Evolutionary conservation across 2,113 vertebrate species (phyloP).

Genomic region (Lipophrys pholis): DNA sequence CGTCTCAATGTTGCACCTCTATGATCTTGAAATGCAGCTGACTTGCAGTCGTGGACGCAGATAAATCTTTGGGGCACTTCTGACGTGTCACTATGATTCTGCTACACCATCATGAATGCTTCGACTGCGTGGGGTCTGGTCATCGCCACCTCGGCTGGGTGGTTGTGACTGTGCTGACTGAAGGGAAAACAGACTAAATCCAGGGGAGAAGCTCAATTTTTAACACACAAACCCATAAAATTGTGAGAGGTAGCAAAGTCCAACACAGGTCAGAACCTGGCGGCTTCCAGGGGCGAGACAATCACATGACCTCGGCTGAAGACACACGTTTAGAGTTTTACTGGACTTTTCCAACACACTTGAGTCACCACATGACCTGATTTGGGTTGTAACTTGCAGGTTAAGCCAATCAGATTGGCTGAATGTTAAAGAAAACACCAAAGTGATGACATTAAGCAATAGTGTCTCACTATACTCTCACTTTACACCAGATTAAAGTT

Average conservation of each 20-base stretch:
- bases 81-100: conserved; percentile 12
- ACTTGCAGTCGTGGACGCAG: background rate
- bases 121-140: conserved; percentile 31
- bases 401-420: too few relatives aligned
- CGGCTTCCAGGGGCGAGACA: background rate
- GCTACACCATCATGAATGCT: background rate
- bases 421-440: background rate
- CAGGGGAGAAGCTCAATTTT: conserved; percentile 26
- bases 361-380: too few relatives aligned
- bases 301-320: conserved; percentile 53
- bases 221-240: conserved; percentile 46
- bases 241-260: conserved; percentile 2
- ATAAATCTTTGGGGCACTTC: background rate
- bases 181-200: conserved; percentile 10
- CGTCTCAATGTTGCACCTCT: conserved; percentile 9
- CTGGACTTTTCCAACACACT: background rate
- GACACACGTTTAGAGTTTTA: background rate
- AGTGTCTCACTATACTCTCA: too few relatives aligned
- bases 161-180: conserved; percentile 31
- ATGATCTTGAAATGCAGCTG: background rate
- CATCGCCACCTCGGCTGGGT: conserved; percentile 30
- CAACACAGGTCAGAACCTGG: background rate
- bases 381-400: too few relatives aligned
- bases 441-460: too few relatives aligned
- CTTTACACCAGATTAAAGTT: conserved; percentile 16